phyloP scores from a whole-genome alignment of 2,797 vertebrate genomes.

The Zonotrichia albicollis region DNA sequence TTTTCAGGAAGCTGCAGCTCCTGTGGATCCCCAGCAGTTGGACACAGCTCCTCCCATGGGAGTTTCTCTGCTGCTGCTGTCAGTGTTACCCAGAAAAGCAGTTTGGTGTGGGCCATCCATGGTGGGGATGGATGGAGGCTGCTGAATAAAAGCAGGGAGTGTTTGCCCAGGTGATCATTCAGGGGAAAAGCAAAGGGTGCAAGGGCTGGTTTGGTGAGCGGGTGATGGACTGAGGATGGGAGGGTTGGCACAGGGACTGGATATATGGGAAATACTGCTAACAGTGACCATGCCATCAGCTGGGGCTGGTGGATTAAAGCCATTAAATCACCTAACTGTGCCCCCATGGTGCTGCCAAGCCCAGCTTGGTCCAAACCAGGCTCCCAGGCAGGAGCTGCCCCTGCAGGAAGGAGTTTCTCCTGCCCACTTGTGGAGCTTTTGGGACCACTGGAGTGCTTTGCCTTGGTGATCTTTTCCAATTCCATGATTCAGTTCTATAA shows the following conservation, averaged over 20 bases:
- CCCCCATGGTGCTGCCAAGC: no score
- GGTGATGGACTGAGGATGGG: neutral
- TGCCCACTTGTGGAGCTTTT: neutral
- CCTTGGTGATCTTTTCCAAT: no score
- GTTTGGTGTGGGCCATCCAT: accelerated
- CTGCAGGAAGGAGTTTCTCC: no score
- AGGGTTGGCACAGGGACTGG: neutral
- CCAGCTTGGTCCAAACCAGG: no score
- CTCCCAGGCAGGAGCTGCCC: no score
- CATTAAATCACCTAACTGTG: no score
- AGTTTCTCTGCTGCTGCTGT: neutral
- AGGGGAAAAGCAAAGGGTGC: neutral
- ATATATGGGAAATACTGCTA: neutral
- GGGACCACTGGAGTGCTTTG: accelerated
- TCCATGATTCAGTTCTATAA: no score
- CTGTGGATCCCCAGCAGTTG: accelerated
- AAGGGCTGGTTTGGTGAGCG: no score
- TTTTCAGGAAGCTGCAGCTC: neutral
- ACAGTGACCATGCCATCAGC: accelerated
- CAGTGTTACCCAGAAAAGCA: accelerated
- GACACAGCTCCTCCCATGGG: accelerated
- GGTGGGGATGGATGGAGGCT: neutral
- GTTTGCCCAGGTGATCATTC: neutral
- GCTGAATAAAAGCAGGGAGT: neutral
- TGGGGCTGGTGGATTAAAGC: neutral